phyloP scores from a whole-genome alignment of 1,140 invertebrate genomes.

The Eriocheir sinensis region DNA sequence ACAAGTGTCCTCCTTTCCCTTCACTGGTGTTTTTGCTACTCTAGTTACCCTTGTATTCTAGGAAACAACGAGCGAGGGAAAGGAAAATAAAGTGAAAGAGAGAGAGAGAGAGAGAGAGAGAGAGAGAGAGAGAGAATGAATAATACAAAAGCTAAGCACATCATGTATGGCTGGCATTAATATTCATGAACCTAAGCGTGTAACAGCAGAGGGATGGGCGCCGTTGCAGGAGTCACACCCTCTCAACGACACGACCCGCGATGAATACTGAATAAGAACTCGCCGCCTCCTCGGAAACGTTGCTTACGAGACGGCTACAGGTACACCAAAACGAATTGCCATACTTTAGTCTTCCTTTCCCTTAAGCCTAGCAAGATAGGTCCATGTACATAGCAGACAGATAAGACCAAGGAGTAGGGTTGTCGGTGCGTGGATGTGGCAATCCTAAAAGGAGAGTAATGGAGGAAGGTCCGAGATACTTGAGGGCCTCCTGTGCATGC shows the following conservation, averaged over 20 bases:
- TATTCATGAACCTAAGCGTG: neutral
- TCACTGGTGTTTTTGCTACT: neutral
- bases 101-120: constrained; percentile 5
- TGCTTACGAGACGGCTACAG: neutral
- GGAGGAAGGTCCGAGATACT: too few relatives aligned
- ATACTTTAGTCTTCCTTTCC: neutral
- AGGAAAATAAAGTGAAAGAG: constrained; percentile 10
- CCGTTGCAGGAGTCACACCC: neutral
- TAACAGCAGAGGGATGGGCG: neutral
- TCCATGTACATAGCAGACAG: too few relatives aligned
- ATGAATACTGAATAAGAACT: neutral
- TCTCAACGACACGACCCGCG: neutral
- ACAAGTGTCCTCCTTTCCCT: neutral
- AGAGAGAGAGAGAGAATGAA: neutral
- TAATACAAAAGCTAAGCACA: neutral
- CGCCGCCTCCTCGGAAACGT: neutral
- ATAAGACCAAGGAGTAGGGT: too few relatives aligned
- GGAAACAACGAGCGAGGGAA: neutral
- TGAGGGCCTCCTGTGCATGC: too few relatives aligned
- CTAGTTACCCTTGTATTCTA: neutral
- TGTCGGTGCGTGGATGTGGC: too few relatives aligned
- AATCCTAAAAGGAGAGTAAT: too few relatives aligned
- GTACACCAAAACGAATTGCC: neutral
- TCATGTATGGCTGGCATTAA: neutral
- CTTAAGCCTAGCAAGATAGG: neutral